These are phyloP conservation scores for Aporrectodea caliginosa DNA, from an alignment of 1,140 invertebrate genomes.

Conservation along the genomic window DNA sequence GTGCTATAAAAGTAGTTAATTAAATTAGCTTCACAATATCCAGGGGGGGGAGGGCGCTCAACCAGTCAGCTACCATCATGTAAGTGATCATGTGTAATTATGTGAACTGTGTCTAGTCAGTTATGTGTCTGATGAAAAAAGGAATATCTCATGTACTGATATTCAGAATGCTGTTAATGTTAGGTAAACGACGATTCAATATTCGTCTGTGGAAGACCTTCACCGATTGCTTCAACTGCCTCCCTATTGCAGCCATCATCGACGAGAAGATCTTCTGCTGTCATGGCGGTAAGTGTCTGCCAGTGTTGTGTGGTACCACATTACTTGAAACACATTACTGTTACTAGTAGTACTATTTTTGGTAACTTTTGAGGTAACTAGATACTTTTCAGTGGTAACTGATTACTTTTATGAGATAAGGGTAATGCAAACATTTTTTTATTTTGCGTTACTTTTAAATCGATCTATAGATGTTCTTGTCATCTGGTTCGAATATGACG, in stretches of 20 bases:
- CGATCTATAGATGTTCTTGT: too few relatives aligned
- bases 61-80: too few relatives aligned
- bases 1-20: too few relatives aligned
- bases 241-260: slow-evolving; percentile 72
- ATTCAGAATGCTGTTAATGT: neutral
- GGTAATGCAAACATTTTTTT: too few relatives aligned
- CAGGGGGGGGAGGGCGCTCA: too few relatives aligned
- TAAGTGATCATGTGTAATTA: too few relatives aligned
- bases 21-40: too few relatives aligned
- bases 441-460: too few relatives aligned
- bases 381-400: too few relatives aligned
- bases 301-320: neutral
- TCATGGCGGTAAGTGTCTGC: slow-evolving; percentile 68
- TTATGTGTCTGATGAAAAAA: neutral
- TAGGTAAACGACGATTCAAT: slow-evolving; percentile 60
- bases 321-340: neutral
- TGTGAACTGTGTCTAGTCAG: neutral
- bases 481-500: too few relatives aligned
- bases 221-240: too few relatives aligned
- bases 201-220: slow-evolving; percentile 62
- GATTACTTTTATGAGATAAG: too few relatives aligned
- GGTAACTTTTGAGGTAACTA: neutral
- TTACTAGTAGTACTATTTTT: neutral
- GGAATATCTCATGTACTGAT: neutral
- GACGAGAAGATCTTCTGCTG: slow-evolving; percentile 98